A percentile compares a stretch with the other conserved stretches of the same genome.
Conservation (phyloP, 2,797 vertebrate genomes). For the Benthosema pterotum region DNA sequence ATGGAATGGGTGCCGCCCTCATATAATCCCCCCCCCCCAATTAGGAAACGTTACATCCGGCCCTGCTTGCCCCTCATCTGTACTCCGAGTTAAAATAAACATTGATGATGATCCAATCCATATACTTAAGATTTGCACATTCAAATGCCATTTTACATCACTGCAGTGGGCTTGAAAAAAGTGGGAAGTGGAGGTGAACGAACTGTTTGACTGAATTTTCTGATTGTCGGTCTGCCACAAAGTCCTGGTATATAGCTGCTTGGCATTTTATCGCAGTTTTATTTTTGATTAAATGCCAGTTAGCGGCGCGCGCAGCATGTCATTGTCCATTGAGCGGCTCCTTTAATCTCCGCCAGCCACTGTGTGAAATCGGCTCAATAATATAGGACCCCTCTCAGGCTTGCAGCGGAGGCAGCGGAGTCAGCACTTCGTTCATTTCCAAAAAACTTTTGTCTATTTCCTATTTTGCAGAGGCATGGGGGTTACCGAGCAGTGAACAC, state of each 20-base stretch:
- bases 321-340: constrained; percentile 33
- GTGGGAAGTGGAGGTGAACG: too few relatives aligned
- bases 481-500: constrained; percentile 51
- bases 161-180: too few relatives aligned
- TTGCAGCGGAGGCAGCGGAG: constrained; percentile 43
- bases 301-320: constrained; percentile 43
- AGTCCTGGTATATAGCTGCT: not conserved
- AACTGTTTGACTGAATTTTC: too few relatives aligned
- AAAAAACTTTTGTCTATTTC: constrained; percentile 55
- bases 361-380: constrained; percentile 61
- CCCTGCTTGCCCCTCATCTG: too few relatives aligned
- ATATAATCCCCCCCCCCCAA: too few relatives aligned
- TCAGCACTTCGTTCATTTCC: constrained; percentile 64
- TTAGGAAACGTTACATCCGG: too few relatives aligned
- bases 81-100: too few relatives aligned
- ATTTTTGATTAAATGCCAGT: constrained; percentile 15
- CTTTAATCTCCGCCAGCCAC: constrained; percentile 27
- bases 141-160: too few relatives aligned
- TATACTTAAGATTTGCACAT: too few relatives aligned
- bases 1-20: too few relatives aligned
- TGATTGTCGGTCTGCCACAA: too few relatives aligned
- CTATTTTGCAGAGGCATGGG: constrained; percentile 55
- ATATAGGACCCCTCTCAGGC: constrained; percentile 56
- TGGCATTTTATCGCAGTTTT: constrained; percentile 1
- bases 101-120: too few relatives aligned